Percentiles rank a stretch among this genome's conserved stretches.
phyloP scores from a whole-genome alignment of 2,797 vertebrate genomes.

The Coranthus polyacanthus region DNA sequence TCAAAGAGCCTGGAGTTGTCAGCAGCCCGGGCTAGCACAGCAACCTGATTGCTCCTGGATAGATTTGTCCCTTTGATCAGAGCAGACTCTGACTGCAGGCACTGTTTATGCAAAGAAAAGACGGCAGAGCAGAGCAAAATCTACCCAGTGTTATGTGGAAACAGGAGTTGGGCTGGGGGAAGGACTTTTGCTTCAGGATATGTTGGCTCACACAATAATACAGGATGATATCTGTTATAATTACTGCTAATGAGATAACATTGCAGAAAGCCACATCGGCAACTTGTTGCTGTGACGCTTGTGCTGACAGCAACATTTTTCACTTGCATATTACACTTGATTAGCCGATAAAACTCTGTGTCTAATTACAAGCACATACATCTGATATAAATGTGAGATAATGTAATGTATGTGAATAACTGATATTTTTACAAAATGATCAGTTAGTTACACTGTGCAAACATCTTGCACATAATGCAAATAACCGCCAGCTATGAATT shows the following conservation, averaged over 20 bases:
- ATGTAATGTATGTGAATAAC: conserved; percentile 46
- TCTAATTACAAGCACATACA: conserved; percentile 65
- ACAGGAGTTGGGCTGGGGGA: conserved; percentile 60
- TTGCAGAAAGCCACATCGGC: conserved; percentile 58
- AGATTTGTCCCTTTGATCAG: conserved; percentile 91
- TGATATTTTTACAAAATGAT: conserved; percentile 67
- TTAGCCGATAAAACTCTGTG: conserved; percentile 53
- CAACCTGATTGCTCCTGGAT: conserved; percentile 88
- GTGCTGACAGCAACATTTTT: conserved; percentile 58
- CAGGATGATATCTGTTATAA: conserved; percentile 82
- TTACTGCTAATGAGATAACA: conserved; percentile 85
- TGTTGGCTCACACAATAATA: conserved; percentile 75
- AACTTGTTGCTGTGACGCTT: conserved; percentile 73
- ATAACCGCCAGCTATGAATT: conserved; percentile 65
- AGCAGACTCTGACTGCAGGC: conserved; percentile 82
- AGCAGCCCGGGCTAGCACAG: conserved; percentile 85
- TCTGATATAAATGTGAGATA: conserved; percentile 59
- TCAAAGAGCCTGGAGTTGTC: conserved; percentile 91
- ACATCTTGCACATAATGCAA: conserved; percentile 64
- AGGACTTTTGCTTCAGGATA: conserved; percentile 72
- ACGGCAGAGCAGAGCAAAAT: conserved; percentile 62
- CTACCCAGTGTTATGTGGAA: conserved; percentile 71
- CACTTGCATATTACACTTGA: conserved; percentile 50
- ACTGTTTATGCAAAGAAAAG: conserved; percentile 87
- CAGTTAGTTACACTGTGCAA: conserved; percentile 61